Evolutionary conservation across 2,113 vertebrate species (phyloP).

Genomic region (Ondatra zibethicus): DNA sequence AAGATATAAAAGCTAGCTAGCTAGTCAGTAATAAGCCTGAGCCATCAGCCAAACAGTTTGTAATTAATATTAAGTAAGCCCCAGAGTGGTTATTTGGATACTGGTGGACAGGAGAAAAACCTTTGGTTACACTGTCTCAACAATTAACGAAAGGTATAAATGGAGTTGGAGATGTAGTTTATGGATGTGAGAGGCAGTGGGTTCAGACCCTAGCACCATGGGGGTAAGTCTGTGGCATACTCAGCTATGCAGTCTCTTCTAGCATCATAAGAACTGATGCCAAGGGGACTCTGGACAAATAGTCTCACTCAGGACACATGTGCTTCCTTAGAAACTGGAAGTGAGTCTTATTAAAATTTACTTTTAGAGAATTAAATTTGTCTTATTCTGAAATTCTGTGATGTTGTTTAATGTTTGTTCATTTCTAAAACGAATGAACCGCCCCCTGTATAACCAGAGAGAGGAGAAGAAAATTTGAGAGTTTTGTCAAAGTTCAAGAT

Average conservation of each 20-base stretch:
- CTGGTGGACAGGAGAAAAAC: too few relatives aligned
- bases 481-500: background rate
- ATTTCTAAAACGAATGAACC: slow-evolving; percentile 23
- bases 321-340: slow-evolving; percentile 22
- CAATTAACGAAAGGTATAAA: background rate
- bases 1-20: too few relatives aligned
- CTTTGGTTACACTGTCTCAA: background rate
- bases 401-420: slow-evolving; percentile 10
- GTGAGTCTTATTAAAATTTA: slow-evolving; percentile 23
- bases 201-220: background rate
- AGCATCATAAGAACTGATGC: background rate
- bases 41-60: too few relatives aligned
- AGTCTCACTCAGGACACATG: background rate
- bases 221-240: background rate
- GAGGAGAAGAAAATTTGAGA: background rate
- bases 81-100: too few relatives aligned
- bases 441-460: background rate
- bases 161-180: background rate
- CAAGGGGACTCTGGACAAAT: background rate
- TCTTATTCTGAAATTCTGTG: slow-evolving; percentile 7
- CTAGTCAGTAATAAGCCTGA: too few relatives aligned
- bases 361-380: slow-evolving; percentile 43
- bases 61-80: too few relatives aligned
- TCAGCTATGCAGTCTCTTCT: background rate
- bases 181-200: background rate